These are phyloP conservation scores for Lepidothrix coronata DNA, from an alignment of 2,113 vertebrate genomes.

Conservation along the genomic window DNA sequence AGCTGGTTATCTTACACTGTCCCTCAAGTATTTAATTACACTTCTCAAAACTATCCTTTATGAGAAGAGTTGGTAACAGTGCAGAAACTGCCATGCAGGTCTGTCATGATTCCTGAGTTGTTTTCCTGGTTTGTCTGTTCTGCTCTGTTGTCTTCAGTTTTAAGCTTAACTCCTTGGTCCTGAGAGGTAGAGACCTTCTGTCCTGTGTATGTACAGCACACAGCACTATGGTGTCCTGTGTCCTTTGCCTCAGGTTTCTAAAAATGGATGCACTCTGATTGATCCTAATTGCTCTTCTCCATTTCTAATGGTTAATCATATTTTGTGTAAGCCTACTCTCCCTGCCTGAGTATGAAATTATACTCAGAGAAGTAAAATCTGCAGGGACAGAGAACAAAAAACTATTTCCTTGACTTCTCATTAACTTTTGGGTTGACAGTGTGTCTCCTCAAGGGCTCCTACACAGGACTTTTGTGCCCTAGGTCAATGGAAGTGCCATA, in stretches of 20 bases:
- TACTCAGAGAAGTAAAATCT: background rate
- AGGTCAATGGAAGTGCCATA: background rate
- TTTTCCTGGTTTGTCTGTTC: background rate
- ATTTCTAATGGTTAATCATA: constrained; percentile 17
- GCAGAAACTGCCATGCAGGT: background rate
- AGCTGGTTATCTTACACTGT: background rate
- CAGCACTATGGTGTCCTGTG: background rate
- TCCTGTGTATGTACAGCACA: background rate
- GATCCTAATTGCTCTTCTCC: constrained; percentile 17
- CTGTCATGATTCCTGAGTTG: background rate
- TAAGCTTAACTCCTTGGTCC: background rate
- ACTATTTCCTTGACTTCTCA: background rate
- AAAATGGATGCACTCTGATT: background rate
- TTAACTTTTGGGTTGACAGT: background rate
- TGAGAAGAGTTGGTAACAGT: background rate
- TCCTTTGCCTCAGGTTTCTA: background rate
- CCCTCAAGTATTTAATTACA: background rate
- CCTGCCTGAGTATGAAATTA: background rate
- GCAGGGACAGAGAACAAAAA: background rate
- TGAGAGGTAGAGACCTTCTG: background rate
- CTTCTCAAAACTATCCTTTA: background rate
- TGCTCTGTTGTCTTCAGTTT: background rate
- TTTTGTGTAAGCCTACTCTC: constrained; percentile 23
- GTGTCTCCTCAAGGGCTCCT: background rate
- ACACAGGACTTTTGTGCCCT: background rate